Base-by-base conservation (phyloP, 2,888 invertebrate species). In the Chromoteleia sp. region DNA sequence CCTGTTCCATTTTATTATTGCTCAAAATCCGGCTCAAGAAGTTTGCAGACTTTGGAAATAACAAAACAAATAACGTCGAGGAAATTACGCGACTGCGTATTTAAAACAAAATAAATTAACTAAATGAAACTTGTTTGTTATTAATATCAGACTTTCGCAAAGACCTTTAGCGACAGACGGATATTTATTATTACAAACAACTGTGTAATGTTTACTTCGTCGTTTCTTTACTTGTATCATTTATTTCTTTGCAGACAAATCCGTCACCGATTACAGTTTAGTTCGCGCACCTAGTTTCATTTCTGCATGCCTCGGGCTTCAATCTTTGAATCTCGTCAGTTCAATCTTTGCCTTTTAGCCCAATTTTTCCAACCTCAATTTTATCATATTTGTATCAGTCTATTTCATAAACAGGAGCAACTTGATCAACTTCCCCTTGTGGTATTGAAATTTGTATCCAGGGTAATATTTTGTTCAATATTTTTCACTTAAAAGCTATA, bases 251-350 rank as follows among this genome's bases (percentile, higher is more conserved):
- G 30, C 30, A 52, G 52, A 7, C 30, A 52, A 52, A 52, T 29
- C 52, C 30, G 30, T 30, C 6, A 15, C 14, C 52, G 48, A n/a
- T 48, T 48, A n/a, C 48, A 17, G 25, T 15, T 25, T 15, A 15
- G 6, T 17, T 17, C 54, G 39, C 14, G 12, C 39, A 5, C 39
- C 54, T 30, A 17, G 54, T 33, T 39, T 58, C 58, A 58, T 58
- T 58, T 61, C 61, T 30, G 61, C 29, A 8, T 30, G 43, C 61
- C 45, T 30, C 61, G 45, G 61, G 43, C 61, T 29, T 43, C 61
- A 45, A 61, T 61, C 61, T 25, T 61, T 43, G 61, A 45, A 61
- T 61, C 61, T 61, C 61, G 61, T 61, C 41, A 30, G 43, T 43
- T 43, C 61, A 43, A 61, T 61, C 43, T 61, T 43, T 45, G 43